Evolutionary conservation across 2,797 vertebrate genomes (phyloP).

Genomic region (Orientallactaga sibirica): DNA sequence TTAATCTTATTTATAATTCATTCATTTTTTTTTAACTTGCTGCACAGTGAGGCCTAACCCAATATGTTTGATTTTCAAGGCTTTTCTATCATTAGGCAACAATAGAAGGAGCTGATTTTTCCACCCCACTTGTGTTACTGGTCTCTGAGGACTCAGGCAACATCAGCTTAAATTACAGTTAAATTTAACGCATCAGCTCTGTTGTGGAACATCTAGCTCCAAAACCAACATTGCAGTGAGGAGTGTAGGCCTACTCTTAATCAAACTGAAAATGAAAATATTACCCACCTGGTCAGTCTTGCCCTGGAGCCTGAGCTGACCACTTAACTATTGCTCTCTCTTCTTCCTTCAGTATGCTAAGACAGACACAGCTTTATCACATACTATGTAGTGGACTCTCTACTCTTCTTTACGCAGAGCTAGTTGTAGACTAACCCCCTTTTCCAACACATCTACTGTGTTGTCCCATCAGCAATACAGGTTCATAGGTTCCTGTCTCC

Average conservation of each 20-base stretch:
- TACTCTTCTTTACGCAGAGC: background rate
- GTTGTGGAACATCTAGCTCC: conserved; percentile 41
- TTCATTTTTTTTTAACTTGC: conserved; percentile 87
- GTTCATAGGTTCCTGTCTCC: background rate
- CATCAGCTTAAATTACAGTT: conserved; percentile 77
- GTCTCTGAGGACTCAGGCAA: conserved; percentile 80
- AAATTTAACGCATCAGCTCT: conserved; percentile 76
- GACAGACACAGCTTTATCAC: fast-evolving
- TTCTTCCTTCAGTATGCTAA: background rate
- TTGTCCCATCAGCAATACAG: background rate
- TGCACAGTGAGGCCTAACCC: conserved; percentile 85
- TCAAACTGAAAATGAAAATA: background rate
- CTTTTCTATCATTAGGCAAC: conserved; percentile 83
- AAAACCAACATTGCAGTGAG: background rate
- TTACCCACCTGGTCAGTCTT: background rate
- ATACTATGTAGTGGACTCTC: background rate
- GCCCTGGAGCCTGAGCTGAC: background rate
- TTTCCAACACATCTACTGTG: background rate
- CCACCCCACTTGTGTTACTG: conserved; percentile 76
- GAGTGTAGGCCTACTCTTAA: background rate
- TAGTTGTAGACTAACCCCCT: background rate
- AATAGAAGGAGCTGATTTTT: conserved; percentile 81
- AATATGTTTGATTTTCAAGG: conserved; percentile 88
- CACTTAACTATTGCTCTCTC: background rate
- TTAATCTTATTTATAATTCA: conserved; percentile 95